Conservation (phyloP, 2,797 vertebrate genomes). For the Brotula barbata region DNA sequence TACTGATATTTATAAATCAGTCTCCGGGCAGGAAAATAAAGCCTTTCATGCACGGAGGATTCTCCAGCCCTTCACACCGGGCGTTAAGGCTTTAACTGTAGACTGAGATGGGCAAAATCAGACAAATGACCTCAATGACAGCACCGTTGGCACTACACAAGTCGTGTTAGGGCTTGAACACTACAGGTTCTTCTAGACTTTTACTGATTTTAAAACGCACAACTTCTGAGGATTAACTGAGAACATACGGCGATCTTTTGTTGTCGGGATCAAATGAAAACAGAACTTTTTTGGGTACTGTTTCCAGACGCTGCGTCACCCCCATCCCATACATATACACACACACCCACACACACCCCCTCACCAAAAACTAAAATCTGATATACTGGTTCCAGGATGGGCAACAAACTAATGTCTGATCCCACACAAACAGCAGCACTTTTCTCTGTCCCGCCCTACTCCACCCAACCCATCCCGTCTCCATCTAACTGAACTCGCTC, state of each 20-base stretch:
- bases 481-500: conserved; percentile 39
- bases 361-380: conserved; percentile 8
- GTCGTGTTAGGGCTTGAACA: no score
- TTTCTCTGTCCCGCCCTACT: conserved; percentile 33
- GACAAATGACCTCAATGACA: no score
- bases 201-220: no score
- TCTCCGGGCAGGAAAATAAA: conserved; percentile 14
- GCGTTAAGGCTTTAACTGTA: no score
- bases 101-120: no score
- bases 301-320: conserved; percentile 18
- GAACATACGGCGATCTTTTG: no score
- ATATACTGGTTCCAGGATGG: conserved; percentile 19
- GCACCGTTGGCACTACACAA: no score
- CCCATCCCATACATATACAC: conserved; percentile 1
- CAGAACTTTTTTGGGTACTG: conserved; percentile 14
- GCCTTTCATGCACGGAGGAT: conserved; percentile 12
- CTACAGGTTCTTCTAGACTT: no score
- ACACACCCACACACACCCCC: no score
- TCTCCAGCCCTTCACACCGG: no score
- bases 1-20: conserved; percentile 41
- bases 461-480: neutral
- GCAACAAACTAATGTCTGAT: conserved; percentile 30
- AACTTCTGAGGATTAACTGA: no score
- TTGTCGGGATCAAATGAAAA: no score
- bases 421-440: conserved; percentile 34